Evolutionary conservation across 2,797 vertebrate species (phyloP).

Genomic region (Acanthurus tractus): DNA sequence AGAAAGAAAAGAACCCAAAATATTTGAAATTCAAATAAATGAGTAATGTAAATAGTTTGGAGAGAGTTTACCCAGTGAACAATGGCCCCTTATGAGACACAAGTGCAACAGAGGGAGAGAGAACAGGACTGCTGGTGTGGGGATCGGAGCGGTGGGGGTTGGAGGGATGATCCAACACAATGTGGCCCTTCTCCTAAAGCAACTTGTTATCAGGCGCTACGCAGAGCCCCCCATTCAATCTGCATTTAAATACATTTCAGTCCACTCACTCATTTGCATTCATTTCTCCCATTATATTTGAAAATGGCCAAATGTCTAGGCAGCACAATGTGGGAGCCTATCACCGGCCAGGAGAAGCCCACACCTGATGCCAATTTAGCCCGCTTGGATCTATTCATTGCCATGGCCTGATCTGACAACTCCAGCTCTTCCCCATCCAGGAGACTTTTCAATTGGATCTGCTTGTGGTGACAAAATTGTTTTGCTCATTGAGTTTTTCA

Average conservation of each 20-base stretch:
- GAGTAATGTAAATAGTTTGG: conserved; percentile 99
- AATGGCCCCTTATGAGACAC: conserved; percentile 97
- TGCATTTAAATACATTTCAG: conserved; percentile 99
- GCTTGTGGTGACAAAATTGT: conserved; percentile 97
- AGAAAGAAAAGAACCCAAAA: conserved; percentile 72
- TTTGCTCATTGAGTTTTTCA: conserved; percentile 88
- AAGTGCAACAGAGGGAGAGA: conserved; percentile 87
- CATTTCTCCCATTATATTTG: conserved; percentile 99
- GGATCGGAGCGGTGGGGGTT: conserved; percentile 79
- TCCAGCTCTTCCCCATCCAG: conserved; percentile 91
- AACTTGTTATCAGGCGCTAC: conserved; percentile 99
- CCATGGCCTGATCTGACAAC: conserved; percentile 92
- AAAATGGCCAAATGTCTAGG: conserved; percentile 97
- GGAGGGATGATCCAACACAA: conserved; percentile 97
- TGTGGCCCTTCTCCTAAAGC: conserved; percentile 96
- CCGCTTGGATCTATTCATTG: conserved; percentile 92
- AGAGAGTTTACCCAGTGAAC: conserved; percentile 98
- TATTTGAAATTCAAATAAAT: conserved; percentile 97
- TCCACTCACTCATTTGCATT: conserved; percentile 99
- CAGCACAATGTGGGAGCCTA: conserved; percentile 95
- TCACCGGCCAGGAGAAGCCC: conserved; percentile 89
- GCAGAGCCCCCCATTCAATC: conserved; percentile 96
- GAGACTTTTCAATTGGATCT: conserved; percentile 97
- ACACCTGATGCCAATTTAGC: conserved; percentile 99
- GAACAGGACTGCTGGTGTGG: conserved; percentile 73